phyloP scores from a whole-genome alignment of 2,888 invertebrate genomes.

The Mythimna lalbum region DNA sequence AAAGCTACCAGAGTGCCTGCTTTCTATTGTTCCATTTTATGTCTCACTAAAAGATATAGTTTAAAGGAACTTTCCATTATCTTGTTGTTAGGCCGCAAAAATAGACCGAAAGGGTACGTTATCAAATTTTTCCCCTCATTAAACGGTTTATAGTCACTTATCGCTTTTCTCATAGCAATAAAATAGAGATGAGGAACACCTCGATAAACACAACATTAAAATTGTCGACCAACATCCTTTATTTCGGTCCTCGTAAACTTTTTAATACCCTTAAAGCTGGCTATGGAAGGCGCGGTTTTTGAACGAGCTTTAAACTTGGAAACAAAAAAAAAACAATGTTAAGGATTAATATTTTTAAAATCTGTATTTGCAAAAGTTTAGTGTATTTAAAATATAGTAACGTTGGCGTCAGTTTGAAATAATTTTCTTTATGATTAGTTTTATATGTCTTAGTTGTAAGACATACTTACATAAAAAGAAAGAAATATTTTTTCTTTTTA shows the following conservation, averaged over 20 bases:
- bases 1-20: background rate
- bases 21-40: conserved; percentile 40
- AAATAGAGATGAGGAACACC: conserved; percentile 79
- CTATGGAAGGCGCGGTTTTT: conserved; percentile 62
- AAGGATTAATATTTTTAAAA: background rate
- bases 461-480: too few relatives aligned
- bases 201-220: conserved; percentile 77
- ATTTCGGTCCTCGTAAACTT: conserved; percentile 83
- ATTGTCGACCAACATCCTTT: conserved; percentile 78
- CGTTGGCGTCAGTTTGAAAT: background rate
- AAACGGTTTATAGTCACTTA: conserved; percentile 73
- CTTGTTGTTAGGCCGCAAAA: conserved; percentile 40
- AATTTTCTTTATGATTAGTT: background rate
- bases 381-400: background rate
- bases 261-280: conserved; percentile 75
- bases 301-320: background rate
- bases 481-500: too few relatives aligned
- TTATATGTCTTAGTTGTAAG: too few relatives aligned
- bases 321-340: too few relatives aligned
- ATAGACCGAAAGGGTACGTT: conserved; percentile 32
- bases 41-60: conserved; percentile 35
- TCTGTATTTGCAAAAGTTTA: background rate
- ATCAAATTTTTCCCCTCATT: conserved; percentile 69
- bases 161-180: conserved; percentile 73
- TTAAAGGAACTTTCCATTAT: conserved; percentile 16